Evolutionary conservation across 2,113 vertebrate species (phyloP), one percentile per base, ranked within the genome.

Genomic region (Limanda limanda): DNA sequence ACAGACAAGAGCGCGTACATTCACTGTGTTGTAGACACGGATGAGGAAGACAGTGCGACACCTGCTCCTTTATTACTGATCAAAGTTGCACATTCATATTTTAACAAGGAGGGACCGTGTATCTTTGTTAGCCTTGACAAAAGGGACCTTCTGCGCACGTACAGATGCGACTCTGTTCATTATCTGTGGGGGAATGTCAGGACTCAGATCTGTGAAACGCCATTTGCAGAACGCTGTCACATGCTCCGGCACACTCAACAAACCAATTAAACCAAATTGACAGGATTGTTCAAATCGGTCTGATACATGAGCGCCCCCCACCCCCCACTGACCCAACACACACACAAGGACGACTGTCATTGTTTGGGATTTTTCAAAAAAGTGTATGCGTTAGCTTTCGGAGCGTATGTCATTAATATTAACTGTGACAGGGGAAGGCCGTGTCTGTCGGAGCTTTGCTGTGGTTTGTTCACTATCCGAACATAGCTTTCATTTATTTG

Each of bases 241-340:
- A 79, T 58, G 69, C 78, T 86, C 70, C 78, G 56, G 73, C 78
- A 80, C 69, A 69, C 70, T 61, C 66, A 59, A 71, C 87, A 86
- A 81, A 88, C 91, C 92, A 94, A 93, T 94, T 94, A 90, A 89
- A 88, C 17, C 51, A 89, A 93, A 93, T 57, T 92, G 91, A 92
- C 91, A 91, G 86, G 89, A 83, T 79, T 86, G 78, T 79, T 80
- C 76, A 77, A 71, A 86, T 85, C 79, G 20, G 85, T 82, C 64
- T 76, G 77, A 83, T 74, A 78, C 20, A 42, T 25, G 56, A 60
- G 69, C 61, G 72, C 72, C 25, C 51, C 40, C n/a, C 47, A 1
- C 23, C 45, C 42, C 31, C 61, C 13, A 64, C 12, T 35, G 17
- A 12, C 20, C 20, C 35, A 23, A 10, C 25, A 20, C 31, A 68